Evolutionary conservation across 2,797 vertebrate species (phyloP).

Genomic region (Pseudopleuronectes americanus): DNA sequence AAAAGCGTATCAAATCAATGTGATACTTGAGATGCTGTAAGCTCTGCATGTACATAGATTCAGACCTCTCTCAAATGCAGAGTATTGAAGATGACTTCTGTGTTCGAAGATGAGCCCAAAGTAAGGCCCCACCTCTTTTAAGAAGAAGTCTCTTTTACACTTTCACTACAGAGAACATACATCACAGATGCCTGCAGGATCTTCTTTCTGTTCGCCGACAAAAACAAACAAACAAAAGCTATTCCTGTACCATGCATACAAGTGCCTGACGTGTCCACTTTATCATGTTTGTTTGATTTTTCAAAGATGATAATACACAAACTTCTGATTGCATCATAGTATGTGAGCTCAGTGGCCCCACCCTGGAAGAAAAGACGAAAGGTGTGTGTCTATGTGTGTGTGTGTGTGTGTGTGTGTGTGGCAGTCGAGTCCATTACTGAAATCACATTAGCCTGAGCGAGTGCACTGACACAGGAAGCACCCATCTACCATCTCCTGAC

Average conservation of each 20-base stretch:
- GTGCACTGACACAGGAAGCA: conserved; percentile 74
- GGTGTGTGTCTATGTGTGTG: conserved; percentile 44
- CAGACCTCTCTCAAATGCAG: no score
- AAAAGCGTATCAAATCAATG: no score
- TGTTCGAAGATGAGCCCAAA: no score
- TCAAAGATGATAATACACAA: no score
- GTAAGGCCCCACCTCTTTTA: not conserved
- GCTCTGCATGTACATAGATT: not conserved
- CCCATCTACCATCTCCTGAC: conserved; percentile 66
- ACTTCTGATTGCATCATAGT: conserved; percentile 35
- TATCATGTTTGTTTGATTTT: no score
- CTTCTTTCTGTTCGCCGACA: no score
- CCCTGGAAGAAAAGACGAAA: conserved; percentile 52
- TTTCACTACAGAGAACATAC: no score
- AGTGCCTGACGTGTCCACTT: no score
- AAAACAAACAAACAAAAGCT: no score
- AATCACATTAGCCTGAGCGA: conserved; percentile 83
- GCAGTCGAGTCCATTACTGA: conserved; percentile 83
- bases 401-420: conserved; percentile 48
- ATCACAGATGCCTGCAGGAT: no score
- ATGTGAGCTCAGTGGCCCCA: conserved; percentile 59
- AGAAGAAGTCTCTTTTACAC: not conserved
- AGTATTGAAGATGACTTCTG: no score
- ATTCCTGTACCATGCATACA: no score
- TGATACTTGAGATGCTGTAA: not conserved